Evolutionary conservation across 2,888 invertebrate genomes (phyloP).

Genomic region (Volucella inflata): DNA sequence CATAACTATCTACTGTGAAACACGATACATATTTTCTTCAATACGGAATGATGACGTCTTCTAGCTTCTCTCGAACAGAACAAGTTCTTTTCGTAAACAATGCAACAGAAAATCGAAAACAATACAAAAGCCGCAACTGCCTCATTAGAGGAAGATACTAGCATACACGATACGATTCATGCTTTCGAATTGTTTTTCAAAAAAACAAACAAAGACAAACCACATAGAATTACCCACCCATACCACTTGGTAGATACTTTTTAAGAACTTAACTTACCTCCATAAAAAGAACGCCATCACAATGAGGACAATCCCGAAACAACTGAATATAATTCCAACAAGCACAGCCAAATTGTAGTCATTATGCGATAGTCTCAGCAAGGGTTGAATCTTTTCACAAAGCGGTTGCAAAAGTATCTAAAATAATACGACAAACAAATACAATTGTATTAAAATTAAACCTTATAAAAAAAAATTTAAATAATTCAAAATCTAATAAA

Average conservation of each 20-base stretch:
- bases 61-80: neutral
- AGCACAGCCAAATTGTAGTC: constrained; percentile 89
- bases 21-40: constrained; percentile 42
- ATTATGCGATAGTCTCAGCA: constrained; percentile 85
- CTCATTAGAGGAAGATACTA: constrained; percentile 50
- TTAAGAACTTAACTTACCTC: constrained; percentile 86
- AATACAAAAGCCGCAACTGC: constrained; percentile 34
- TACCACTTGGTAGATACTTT: constrained; percentile 6
- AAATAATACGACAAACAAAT: constrained; percentile 48
- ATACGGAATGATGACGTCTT: constrained; percentile 27
- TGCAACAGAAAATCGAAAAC: constrained; percentile 31
- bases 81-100: constrained; percentile 22
- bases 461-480: neutral
- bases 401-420: constrained; percentile 87
- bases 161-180: constrained; percentile 46
- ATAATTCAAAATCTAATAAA: neutral
- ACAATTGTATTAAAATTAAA: constrained; percentile 3
- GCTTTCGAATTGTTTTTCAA: constrained; percentile 39
- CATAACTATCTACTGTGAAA: constrained; percentile 40
- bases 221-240: constrained; percentile 19
- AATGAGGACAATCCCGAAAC: constrained; percentile 88
- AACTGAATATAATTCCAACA: constrained; percentile 89
- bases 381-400: constrained; percentile 87
- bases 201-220: constrained; percentile 12
- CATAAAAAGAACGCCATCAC: constrained; percentile 89